Conservation (phyloP, 2,888 invertebrate genomes). For the Eurois occulta region DNA sequence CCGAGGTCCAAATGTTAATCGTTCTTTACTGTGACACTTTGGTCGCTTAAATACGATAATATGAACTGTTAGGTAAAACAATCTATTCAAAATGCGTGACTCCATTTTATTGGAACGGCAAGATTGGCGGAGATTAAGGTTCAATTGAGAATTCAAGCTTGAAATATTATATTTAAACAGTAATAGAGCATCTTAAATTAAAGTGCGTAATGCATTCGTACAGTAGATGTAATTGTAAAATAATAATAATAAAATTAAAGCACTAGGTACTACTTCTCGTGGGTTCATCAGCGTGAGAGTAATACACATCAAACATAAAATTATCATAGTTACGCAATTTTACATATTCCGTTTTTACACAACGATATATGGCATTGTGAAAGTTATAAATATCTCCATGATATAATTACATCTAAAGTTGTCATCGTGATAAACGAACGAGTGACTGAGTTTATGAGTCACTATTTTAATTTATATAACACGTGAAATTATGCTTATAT, state of each 20-base stretch:
- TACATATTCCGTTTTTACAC: constrained; percentile 28
- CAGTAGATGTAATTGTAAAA: constrained; percentile 4
- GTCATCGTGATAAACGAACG: constrained; percentile 52
- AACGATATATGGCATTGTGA: constrained; percentile 29
- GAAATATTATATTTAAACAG: constrained; percentile 6
- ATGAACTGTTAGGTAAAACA: constrained; percentile 17
- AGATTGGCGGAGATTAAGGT: constrained; percentile 24
- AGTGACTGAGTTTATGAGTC: constrained; percentile 20
- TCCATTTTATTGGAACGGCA: constrained; percentile 43
- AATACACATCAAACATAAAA: constrained; percentile 11
- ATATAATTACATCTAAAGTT: constrained; percentile 20
- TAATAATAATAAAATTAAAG: too few relatives aligned
- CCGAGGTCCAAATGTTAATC: constrained; percentile 40
- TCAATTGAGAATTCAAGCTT: constrained; percentile 18
- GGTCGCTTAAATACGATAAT: constrained; percentile 36
- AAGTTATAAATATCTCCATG: constrained; percentile 29
- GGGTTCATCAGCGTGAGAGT: background rate
- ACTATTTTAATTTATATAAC: constrained; percentile 1
- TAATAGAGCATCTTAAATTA: background rate
- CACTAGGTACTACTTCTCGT: background rate
- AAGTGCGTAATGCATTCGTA: background rate
- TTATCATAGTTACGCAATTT: background rate
- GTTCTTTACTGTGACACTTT: constrained; percentile 51
- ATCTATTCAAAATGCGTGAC: constrained; percentile 52
- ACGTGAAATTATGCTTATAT: constrained; percentile 11